Conservation (phyloP, 2,797 vertebrate species). For the Leucoraja ocellata region DNA sequence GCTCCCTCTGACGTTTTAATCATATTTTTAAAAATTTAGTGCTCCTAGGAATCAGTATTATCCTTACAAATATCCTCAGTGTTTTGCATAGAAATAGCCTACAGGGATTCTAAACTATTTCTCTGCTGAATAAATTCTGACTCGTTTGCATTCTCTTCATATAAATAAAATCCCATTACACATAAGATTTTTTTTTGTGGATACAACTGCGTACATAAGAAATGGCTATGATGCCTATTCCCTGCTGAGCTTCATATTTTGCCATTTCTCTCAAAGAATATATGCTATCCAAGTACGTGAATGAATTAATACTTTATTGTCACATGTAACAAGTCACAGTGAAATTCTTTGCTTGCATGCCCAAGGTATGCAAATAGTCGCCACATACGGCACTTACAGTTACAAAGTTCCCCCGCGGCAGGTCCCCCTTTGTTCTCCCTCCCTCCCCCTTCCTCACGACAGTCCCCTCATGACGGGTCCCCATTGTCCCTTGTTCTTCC, state of each 20-base stretch:
- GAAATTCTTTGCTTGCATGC: too few relatives aligned
- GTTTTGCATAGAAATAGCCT: not conserved
- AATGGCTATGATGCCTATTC: not conserved
- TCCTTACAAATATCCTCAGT: not conserved
- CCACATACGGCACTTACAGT: too few relatives aligned
- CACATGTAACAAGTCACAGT: too few relatives aligned
- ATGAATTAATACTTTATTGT: too few relatives aligned
- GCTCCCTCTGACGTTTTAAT: not conserved
- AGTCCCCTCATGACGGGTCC: too few relatives aligned
- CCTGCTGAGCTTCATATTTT: not conserved
- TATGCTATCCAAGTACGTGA: not conserved
- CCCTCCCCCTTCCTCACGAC: too few relatives aligned
- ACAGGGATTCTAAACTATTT: not conserved
- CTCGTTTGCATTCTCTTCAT: not conserved
- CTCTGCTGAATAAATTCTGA: not conserved
- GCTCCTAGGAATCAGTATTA: not conserved
- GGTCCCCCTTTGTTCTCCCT: too few relatives aligned
- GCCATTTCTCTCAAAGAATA: too few relatives aligned
- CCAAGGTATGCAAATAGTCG: too few relatives aligned
- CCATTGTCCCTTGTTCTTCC: too few relatives aligned
- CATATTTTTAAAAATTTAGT: not conserved
- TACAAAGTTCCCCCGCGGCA: too few relatives aligned
- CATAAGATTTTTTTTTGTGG: not conserved
- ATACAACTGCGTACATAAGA: not conserved
- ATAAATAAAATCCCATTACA: conserved; percentile 5